These are phyloP conservation scores for Balanococcus diminutus DNA, from an alignment of 2,888 invertebrate species.

Conservation along the genomic window DNA sequence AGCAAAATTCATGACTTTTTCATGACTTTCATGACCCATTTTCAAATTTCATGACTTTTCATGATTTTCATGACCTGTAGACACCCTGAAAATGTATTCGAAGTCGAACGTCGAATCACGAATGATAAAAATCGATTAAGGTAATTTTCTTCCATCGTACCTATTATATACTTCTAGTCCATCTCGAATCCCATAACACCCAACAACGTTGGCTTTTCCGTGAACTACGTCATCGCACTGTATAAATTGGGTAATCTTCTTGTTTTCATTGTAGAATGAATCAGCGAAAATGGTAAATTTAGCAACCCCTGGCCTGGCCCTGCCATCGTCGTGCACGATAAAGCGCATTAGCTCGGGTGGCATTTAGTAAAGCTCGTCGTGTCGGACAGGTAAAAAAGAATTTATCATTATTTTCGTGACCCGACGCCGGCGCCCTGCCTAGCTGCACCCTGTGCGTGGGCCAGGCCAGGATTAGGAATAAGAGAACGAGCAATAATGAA, in stretches of 20 bases:
- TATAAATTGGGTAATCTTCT: neutral
- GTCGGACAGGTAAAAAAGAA: constrained; percentile 17
- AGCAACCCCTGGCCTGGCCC: constrained; percentile 1
- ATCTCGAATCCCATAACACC: neutral
- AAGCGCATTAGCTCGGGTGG: neutral
- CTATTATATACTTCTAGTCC: no score
- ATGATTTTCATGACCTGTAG: no score
- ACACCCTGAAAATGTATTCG: no score
- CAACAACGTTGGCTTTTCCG: neutral
- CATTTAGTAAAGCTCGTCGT: neutral
- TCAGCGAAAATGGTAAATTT: neutral
- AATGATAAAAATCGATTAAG: neutral
- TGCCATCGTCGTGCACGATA: neutral
- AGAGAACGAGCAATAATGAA: neutral
- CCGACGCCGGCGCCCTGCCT: neutral
- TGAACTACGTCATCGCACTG: neutral
- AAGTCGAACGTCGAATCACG: no score
- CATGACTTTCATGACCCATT: no score
- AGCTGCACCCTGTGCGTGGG: no score
- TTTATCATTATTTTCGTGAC: constrained; percentile 44
- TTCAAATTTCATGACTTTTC: no score
- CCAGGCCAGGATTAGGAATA: no score
- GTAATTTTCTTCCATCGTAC: neutral
- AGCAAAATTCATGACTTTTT: no score
- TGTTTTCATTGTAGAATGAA: neutral